Conservation (phyloP, 2,113 vertebrate genomes). For the Hiodon tergisus region DNA sequence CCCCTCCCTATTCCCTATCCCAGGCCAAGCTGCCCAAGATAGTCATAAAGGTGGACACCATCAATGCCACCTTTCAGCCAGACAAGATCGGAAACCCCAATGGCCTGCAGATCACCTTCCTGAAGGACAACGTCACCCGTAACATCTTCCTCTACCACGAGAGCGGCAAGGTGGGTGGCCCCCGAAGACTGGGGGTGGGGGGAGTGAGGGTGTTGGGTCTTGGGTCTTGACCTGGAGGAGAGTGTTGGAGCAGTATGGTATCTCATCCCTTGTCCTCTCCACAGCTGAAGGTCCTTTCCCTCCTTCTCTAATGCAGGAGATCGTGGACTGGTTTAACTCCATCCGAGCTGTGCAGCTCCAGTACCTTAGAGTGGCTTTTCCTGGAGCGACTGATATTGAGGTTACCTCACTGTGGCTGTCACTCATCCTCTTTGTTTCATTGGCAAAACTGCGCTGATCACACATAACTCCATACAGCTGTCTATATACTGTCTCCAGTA, state of each 20-base stretch:
- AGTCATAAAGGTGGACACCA: conserved; percentile 74
- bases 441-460: not conserved
- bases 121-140: conserved; percentile 84
- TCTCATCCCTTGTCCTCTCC: not conserved
- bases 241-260: not conserved
- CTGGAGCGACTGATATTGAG: conserved; percentile 76
- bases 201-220: not conserved
- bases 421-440: not conserved
- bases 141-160: conserved; percentile 86
- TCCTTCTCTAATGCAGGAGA: conserved; percentile 63
- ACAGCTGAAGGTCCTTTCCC: conserved; percentile 2
- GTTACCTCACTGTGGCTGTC: conserved; percentile 57
- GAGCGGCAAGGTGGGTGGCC: conserved; percentile 65
- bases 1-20: not conserved
- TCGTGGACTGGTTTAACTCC: conserved; percentile 93
- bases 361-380: conserved; percentile 93
- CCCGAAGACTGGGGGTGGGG: not conserved
- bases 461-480: too few species aligned
- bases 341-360: conserved; percentile 89
- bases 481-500: too few species aligned
- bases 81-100: conserved; percentile 77
- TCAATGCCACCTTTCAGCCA: conserved; percentile 84
- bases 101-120: conserved; percentile 83
- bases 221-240: not conserved
- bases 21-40: conserved; percentile 87